phyloP scores from a whole-genome alignment of 2,888 invertebrate species.

The Pheosia gnoma region DNA sequence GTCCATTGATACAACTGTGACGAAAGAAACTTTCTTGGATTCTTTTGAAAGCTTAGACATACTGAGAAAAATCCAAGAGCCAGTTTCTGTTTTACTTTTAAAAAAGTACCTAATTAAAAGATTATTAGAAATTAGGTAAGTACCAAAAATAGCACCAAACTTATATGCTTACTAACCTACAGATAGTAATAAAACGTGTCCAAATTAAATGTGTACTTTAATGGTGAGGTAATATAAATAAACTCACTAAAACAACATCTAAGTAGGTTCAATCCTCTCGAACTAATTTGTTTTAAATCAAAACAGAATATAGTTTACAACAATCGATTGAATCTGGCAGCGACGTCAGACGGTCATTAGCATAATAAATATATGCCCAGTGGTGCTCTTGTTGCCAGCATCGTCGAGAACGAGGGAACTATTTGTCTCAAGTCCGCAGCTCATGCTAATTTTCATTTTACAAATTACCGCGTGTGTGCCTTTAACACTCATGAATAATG shows the following conservation, averaged over 20 bases:
- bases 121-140: too few relatives aligned
- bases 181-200: too few relatives aligned
- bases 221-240: too few relatives aligned
- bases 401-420: constrained; percentile 53
- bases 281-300: constrained; percentile 8
- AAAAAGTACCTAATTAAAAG: too few relatives aligned
- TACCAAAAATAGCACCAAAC: too few relatives aligned
- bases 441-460: constrained; percentile 67
- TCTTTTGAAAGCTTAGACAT: background rate
- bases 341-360: constrained; percentile 65
- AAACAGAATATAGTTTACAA: constrained; percentile 21
- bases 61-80: background rate
- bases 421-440: constrained; percentile 60
- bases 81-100: too few relatives aligned
- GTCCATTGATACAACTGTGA: background rate
- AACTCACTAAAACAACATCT: too few relatives aligned
- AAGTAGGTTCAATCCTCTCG: too few relatives aligned
- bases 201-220: too few relatives aligned
- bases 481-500: constrained; percentile 23
- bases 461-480: constrained; percentile 46
- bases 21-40: background rate
- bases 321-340: constrained; percentile 39
- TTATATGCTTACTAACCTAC: too few relatives aligned
- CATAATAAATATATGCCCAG: constrained; percentile 64
- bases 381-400: constrained; percentile 39